phyloP scores from a whole-genome alignment of 2,113 vertebrate species.

The Oenanthe melanoleuca region DNA sequence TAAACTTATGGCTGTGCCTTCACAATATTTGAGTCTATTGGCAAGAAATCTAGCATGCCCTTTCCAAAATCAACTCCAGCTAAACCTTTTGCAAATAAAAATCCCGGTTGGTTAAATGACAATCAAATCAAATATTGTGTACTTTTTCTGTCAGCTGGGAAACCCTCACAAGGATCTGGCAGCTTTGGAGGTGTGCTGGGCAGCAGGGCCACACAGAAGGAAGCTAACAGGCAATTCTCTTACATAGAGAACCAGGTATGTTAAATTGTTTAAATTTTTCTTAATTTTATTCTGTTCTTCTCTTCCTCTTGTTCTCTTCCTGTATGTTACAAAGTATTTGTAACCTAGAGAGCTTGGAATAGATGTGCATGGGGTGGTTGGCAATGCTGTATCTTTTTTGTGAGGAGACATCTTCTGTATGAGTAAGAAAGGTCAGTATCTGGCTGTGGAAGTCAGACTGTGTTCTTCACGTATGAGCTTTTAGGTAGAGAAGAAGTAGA shows the following conservation, averaged over 20 bases:
- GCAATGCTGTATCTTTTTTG: background rate
- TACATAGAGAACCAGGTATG: conserved; percentile 89
- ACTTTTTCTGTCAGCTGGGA: conserved; percentile 77
- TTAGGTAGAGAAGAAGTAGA: background rate
- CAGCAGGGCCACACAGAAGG: conserved; percentile 87
- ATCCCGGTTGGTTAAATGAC: background rate
- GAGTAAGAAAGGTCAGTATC: background rate
- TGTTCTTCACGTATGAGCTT: background rate
- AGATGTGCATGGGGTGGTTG: background rate
- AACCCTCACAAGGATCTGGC: conserved; percentile 90
- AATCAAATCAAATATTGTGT: background rate
- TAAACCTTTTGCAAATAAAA: background rate
- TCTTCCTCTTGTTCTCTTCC: background rate
- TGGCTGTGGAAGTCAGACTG: background rate
- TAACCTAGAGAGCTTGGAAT: background rate
- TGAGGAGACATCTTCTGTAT: background rate
- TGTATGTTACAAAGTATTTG: background rate
- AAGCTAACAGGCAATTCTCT: conserved; percentile 80
- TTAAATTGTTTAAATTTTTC: conserved; percentile 6
- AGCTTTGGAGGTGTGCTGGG: conserved; percentile 89
- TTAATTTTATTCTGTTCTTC: background rate
- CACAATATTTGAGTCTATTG: background rate
- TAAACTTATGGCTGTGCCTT: background rate
- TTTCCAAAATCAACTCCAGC: background rate
- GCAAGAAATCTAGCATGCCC: background rate